Percentiles rank a stretch among this genome's conserved stretches.
Conservation (phyloP, 2,888 invertebrate species). For the Ceraclea dissimilis region DNA sequence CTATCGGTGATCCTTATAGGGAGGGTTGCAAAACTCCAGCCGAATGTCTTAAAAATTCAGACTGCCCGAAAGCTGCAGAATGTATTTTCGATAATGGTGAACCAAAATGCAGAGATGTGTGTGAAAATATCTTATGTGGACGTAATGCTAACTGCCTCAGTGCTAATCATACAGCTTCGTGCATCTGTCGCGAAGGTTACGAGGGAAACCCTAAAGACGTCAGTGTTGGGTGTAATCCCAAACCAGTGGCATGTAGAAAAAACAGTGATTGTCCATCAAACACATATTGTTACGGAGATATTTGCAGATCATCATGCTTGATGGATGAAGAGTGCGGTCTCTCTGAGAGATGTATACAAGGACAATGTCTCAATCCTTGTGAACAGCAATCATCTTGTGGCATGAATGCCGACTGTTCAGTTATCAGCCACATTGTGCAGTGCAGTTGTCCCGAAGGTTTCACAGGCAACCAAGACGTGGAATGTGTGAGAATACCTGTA, state of each 20-base stretch:
- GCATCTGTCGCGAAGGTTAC: conserved; percentile 72
- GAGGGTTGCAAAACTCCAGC: conserved; percentile 76
- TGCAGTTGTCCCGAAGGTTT: conserved; percentile 81
- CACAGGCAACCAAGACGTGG: conserved; percentile 74
- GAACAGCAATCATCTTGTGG: conserved; percentile 70
- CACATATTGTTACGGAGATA: conserved; percentile 72
- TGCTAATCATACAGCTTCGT: conserved; percentile 65
- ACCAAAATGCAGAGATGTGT: conserved; percentile 78
- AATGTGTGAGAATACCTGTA: conserved; percentile 78
- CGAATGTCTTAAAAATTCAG: conserved; percentile 70
- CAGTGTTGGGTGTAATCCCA: conserved; percentile 64
- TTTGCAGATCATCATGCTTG: conserved; percentile 75
- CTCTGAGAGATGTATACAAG: conserved; percentile 71
- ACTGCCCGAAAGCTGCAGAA: conserved; percentile 74
- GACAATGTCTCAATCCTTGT: conserved; percentile 78
- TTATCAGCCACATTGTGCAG: conserved; percentile 63
- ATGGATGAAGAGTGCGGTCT: conserved; percentile 71
- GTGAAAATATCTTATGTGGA: conserved; percentile 71
- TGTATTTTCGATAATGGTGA: conserved; percentile 64
- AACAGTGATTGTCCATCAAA: conserved; percentile 69
- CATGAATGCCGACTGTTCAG: conserved; percentile 70
- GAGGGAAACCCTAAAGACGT: conserved; percentile 67
- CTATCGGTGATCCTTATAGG: conserved; percentile 78
- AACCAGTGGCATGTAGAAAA: conserved; percentile 62
- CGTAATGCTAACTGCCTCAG: conserved; percentile 78